Evolutionary conservation across 1,140 invertebrate genomes (phyloP), one percentile per base, ranked within the genome.

Genomic region (Epicauta chinensis): DNA sequence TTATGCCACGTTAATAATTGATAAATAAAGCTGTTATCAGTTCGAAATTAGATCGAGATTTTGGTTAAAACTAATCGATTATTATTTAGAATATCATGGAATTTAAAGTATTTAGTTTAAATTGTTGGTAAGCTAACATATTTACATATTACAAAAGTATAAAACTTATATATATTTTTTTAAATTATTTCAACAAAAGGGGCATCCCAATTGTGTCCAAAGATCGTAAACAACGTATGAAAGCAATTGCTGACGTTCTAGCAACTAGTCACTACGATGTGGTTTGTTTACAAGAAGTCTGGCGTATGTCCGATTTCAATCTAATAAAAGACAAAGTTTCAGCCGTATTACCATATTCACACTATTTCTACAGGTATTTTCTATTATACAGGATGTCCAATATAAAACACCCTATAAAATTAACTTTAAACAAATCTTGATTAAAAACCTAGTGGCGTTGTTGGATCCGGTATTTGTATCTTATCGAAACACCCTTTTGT

Each of bases 311-410:
- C 37, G 91, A 95, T 72, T 96, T 81, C 72, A 71, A 86, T 55
- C 73, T 75, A 55, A 79, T 93, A 14, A 81, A 79, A 56, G 69
- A 82, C 1, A 80, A 76, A 65, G 74, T 82, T 1, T 68, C 76
- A 34, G 66, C 65, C 49, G 71, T 73, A n/a, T 70, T 94, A 38
- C 91, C 89, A 6, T 86, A 87, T 75, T 81, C 85, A 1, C 90
- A 97, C 75, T 97, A 97, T 69, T 97, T 97, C 72, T 86, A 91
- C 67, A 96, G 91, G 86, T 91, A 77, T 23, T n/a, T n/a, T n/a
- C n/a, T n/a, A n/a, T n/a, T n/a, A n/a, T n/a, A n/a, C n/a, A n/a
- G n/a, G n/a, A n/a, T n/a, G n/a, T n/a, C n/a, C n/a, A n/a, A n/a
- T n/a, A n/a, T n/a, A 48, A 44, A 36, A 41, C 17, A 13, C 9